These are phyloP conservation scores for Liasis olivaceus DNA, from an alignment of 2,797 vertebrate species.

Conservation along the genomic window DNA sequence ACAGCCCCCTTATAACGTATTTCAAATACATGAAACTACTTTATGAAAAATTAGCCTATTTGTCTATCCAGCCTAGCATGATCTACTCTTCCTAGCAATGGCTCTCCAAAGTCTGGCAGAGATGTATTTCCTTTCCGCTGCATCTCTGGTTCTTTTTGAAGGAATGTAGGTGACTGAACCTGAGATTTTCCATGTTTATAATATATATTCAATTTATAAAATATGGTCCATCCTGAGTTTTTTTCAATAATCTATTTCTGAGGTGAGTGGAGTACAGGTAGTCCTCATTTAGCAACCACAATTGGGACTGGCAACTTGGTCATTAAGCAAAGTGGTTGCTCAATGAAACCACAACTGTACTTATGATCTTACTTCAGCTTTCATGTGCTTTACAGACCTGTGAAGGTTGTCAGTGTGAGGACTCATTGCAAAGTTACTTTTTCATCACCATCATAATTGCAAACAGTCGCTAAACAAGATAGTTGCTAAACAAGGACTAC, in stretches of 20 bases:
- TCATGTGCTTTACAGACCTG: neutral
- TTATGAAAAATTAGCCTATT: neutral
- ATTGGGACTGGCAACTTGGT: neutral
- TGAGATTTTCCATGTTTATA: neutral
- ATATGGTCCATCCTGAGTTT: neutral
- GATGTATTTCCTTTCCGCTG: neutral
- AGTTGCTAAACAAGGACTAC: neutral
- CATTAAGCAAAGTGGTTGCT: neutral
- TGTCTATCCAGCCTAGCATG: neutral
- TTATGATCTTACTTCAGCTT: neutral
- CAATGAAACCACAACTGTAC: neutral
- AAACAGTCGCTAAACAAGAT: neutral
- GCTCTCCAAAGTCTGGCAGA: neutral
- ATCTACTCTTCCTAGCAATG: neutral
- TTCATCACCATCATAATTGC: neutral
- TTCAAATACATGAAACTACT: neutral
- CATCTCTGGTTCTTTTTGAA: neutral
- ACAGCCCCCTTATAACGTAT: neutral
- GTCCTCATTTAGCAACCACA: neutral
- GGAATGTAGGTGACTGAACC: neutral
- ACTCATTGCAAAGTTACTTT: neutral
- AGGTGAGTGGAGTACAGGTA: neutral
- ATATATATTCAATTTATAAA: too few species aligned
- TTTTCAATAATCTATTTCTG: neutral
- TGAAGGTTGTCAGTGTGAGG: neutral